Conservation (phyloP, 2,797 vertebrate genomes). For the Microctenopoma lineatum region DNA sequence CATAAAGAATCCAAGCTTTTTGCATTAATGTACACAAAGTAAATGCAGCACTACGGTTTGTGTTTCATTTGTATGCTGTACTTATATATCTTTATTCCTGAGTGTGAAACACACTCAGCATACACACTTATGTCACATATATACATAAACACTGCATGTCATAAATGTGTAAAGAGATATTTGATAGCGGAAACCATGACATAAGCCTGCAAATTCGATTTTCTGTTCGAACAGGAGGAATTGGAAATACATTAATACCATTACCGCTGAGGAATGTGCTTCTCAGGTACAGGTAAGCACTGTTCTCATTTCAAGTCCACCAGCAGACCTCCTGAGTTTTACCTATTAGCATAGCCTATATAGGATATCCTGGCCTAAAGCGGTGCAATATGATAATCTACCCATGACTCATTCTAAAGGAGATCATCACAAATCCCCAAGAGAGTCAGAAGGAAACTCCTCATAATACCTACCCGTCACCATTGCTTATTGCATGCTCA, state of each 20-base stretch:
- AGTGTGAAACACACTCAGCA: slow-evolving; percentile 25
- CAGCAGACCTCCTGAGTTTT: slow-evolving; percentile 51
- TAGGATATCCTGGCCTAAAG: slow-evolving; percentile 77
- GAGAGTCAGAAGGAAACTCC: slow-evolving; percentile 75
- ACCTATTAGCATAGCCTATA: slow-evolving; percentile 72
- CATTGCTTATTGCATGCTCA: slow-evolving; percentile 69
- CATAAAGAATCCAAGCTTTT: slow-evolving; percentile 6
- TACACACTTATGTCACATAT: slow-evolving; percentile 16
- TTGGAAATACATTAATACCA: slow-evolving; percentile 48
- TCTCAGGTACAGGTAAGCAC: slow-evolving; percentile 51
- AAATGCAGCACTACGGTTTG: slow-evolving; percentile 5
- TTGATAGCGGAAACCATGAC: slow-evolving; percentile 37
- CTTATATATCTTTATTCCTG: slow-evolving; percentile 20
- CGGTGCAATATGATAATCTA: slow-evolving; percentile 71
- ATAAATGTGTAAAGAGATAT: slow-evolving; percentile 49
- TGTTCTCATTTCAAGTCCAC: slow-evolving; percentile 54
- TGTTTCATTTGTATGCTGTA: slow-evolving; percentile 2
- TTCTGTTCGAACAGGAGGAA: slow-evolving; percentile 36
- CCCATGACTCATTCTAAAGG: slow-evolving; percentile 77
- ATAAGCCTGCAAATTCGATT: slow-evolving; percentile 46
- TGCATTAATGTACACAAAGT: slow-evolving; percentile 10
- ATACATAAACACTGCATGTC: slow-evolving; percentile 30
- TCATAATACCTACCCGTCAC: slow-evolving; percentile 76
- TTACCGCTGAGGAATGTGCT: slow-evolving; percentile 42
- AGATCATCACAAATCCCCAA: slow-evolving; percentile 80